phyloP scores from a whole-genome alignment of 2,888 invertebrate genomes.

The Eilema depressum region DNA sequence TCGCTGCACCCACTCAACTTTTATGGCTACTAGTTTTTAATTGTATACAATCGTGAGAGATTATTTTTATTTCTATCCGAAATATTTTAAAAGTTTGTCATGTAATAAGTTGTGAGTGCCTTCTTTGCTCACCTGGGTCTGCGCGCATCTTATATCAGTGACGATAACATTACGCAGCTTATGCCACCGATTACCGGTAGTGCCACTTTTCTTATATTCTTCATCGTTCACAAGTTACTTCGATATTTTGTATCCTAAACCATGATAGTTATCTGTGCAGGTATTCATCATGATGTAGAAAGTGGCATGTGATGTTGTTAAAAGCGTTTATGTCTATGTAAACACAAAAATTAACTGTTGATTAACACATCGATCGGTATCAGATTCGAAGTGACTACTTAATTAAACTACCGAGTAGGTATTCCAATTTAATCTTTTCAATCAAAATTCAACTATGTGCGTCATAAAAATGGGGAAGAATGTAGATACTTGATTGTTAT shows the following conservation, averaged over 20 bases:
- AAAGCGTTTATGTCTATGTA: neutral
- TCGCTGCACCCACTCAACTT: neutral
- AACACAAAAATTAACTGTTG: neutral
- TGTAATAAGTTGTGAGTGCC: constrained; percentile 27
- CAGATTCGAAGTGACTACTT: constrained; percentile 4
- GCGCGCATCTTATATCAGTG: constrained; percentile 74
- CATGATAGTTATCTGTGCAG: constrained; percentile 5
- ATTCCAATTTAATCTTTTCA: neutral
- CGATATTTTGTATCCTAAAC: constrained; percentile 19
- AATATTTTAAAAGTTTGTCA: neutral
- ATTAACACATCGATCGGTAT: constrained; percentile 7
- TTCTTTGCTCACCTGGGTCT: constrained; percentile 43
- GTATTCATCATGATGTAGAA: constrained; percentile 8
- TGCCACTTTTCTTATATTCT: constrained; percentile 56
- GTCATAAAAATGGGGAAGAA: neutral
- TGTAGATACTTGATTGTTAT: neutral
- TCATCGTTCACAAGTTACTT: constrained; percentile 29
- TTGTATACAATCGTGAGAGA: neutral
- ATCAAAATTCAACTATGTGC: neutral
- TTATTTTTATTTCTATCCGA: neutral
- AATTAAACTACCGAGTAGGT: constrained; percentile 6
- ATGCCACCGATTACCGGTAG: constrained; percentile 71
- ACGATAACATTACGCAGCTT: constrained; percentile 72
- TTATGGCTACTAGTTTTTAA: neutral
- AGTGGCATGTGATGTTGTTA: constrained; percentile 8